A percentile compares a stretch with the other conserved stretches of the same genome.
Evolutionary conservation across 2,113 vertebrate species (phyloP).

Genomic region (Poecile atricapillus): DNA sequence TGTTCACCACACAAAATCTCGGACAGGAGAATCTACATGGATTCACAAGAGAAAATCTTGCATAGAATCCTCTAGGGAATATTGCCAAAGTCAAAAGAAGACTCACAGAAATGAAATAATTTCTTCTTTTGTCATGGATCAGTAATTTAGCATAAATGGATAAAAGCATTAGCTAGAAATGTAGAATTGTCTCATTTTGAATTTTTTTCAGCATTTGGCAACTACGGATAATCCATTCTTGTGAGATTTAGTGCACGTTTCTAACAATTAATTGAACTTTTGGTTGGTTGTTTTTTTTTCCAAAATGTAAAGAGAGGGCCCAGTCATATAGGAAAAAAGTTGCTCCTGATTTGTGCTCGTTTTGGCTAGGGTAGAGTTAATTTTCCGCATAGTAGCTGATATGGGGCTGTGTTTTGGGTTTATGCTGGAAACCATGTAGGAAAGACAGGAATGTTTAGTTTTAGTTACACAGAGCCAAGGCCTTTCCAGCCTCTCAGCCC

Average conservation of each 20-base stretch:
- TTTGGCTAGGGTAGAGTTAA: not conserved
- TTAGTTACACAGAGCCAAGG: no score
- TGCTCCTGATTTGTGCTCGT: fast-evolving
- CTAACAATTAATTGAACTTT: not conserved
- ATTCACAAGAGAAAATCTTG: not conserved
- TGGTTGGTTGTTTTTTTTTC: not conserved
- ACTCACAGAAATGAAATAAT: not conserved
- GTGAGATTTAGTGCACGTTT: not conserved
- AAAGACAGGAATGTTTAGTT: not conserved
- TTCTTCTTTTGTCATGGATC: not conserved
- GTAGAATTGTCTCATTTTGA: not conserved
- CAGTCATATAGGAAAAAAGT: not conserved
- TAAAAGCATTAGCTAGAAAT: not conserved
- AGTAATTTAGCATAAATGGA: not conserved
- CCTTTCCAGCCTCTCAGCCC: not conserved
- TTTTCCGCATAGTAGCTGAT: not conserved
- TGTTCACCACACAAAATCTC: not conserved
- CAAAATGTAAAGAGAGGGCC: not conserved
- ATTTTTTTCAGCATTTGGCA: not conserved
- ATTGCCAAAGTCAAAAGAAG: not conserved
- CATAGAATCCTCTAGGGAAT: not conserved
- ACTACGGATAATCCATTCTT: not conserved
- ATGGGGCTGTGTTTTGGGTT: not conserved
- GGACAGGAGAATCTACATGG: not conserved
- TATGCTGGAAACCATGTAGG: not conserved